Base-by-base conservation (phyloP, 2,888 invertebrate species). In the Calameuta idolon region DNA sequence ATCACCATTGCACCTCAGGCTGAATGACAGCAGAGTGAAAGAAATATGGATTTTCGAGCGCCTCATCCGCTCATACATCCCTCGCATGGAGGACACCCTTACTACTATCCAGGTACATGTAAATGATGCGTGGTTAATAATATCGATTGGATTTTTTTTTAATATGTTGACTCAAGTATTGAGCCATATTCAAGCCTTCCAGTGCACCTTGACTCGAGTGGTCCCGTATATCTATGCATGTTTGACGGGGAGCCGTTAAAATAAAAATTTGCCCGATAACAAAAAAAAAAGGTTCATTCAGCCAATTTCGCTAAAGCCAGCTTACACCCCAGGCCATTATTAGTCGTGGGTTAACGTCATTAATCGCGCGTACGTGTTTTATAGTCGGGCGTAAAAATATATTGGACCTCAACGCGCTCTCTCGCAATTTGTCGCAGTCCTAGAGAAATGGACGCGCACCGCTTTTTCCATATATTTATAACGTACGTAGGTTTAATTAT, bases 31-130 rank as follows among this genome's bases (percentile, higher is more conserved):
- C 33, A 74, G 55, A 76, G 75, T 71, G 68, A 40, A 69, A 80
- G 55, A 55, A 86, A 83, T 84, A 91, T 91, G 91, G 90, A 91
- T 88, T 91, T 90, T 88, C 91, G 91, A 79, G 90, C 90, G 79
- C 90, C 90, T 40, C 90, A 91, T 87, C 90, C 90, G 78, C 88
- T 88, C 79, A 89, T 90, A 81, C 91, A 90, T 82, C 89, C 91
- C 69, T 87, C 90, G 80, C 90, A 90, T 81, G 87, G 87, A 75
- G 89, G 89, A 81, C 90, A 90, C 79, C 90, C 90, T 31, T 90
- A 90, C 82, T 90, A 90, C 77, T 85, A 85, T 81, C 84, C 85
- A 85, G 85, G 85, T 85, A 85, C 73, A 76, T 68, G 31, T 71
- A 34, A 55, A 55, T 23, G 5, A 23, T 23, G 1, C 23, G 23